Conservation (phyloP, 1,140 invertebrate genomes). For the Andrena cerasifolii region DNA sequence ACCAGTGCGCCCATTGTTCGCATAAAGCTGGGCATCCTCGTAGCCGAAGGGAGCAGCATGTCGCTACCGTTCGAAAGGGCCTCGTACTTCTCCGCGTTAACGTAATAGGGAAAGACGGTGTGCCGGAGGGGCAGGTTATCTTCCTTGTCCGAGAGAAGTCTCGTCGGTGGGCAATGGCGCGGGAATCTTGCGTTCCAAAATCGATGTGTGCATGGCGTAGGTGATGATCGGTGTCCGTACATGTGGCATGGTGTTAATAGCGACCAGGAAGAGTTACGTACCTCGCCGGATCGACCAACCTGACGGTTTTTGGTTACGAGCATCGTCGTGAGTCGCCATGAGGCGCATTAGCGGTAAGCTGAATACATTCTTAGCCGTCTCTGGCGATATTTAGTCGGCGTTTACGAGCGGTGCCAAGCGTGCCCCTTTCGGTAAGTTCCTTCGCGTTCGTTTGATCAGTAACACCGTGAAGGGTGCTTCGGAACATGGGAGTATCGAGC, state of each 20-base stretch:
- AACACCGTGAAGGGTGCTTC: no score
- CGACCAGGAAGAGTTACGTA: conserved; percentile 49
- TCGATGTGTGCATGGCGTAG: conserved; percentile 53
- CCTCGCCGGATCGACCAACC: conserved; percentile 37
- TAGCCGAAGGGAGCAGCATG: conserved; percentile 2
- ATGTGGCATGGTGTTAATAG: conserved; percentile 71
- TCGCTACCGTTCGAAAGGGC: not conserved
- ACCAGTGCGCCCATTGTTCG: not conserved
- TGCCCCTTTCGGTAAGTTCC: not conserved
- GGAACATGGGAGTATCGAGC: no score
- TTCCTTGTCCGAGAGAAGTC: conserved; percentile 32
- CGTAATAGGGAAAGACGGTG: conserved; percentile 24
- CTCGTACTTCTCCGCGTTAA: not conserved
- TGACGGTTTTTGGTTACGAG: conserved; percentile 63
- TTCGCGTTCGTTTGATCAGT: not conserved
- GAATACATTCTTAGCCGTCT: conserved; percentile 19
- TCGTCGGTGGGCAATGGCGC: conserved; percentile 61
- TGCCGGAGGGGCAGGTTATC: conserved; percentile 33
- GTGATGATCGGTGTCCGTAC: conserved; percentile 57
- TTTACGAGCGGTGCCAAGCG: not conserved
- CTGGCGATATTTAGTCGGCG: not conserved
- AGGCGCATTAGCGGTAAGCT: conserved; percentile 78
- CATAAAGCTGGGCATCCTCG: not conserved
- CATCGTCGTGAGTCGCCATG: conserved; percentile 70
- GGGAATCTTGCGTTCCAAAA: conserved; percentile 36